These are phyloP conservation scores for Macrobrachium rosenbergii DNA, from an alignment of 1,140 invertebrate genomes.

Conservation along the genomic window DNA sequence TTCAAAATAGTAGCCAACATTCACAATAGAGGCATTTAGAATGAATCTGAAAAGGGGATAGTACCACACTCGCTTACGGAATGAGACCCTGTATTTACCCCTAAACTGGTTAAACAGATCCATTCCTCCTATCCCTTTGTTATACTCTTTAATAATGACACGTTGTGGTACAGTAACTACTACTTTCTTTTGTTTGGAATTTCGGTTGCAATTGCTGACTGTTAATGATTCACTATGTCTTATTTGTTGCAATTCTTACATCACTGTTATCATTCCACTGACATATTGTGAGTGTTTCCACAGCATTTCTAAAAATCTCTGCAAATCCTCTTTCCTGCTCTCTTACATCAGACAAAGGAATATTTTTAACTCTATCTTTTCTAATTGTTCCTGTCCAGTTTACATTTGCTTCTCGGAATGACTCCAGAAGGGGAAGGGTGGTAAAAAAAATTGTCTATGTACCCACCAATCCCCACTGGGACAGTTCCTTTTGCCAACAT, in stretches of 20 bases:
- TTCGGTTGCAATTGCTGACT: constrained; percentile 25
- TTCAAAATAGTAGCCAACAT: not conserved
- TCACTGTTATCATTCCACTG: not conserved
- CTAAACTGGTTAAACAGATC: too few species aligned
- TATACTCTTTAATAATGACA: constrained; percentile 16
- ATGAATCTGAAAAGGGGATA: constrained; percentile 30
- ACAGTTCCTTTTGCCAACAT: constrained; percentile 3
- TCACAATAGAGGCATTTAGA: constrained; percentile 14
- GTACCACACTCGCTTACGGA: constrained; percentile 15
- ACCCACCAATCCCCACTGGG: not conserved
- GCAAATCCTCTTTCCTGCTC: constrained; percentile 14
- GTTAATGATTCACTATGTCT: not conserved
- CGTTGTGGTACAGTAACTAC: constrained; percentile 5
- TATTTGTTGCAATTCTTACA: not conserved
- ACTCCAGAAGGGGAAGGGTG: constrained; percentile 12
- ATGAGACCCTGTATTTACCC: not conserved
- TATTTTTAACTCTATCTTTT: too few species aligned
- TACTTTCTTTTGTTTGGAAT: constrained; percentile 13
- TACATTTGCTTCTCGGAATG: constrained; percentile 23
- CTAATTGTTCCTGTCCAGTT: not conserved
- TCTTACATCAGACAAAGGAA: not conserved
- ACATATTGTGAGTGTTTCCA: not conserved
- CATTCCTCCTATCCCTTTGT: not conserved
- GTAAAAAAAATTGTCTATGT: constrained; percentile 31
- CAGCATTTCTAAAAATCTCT: not conserved